Evolutionary conservation across 2,888 invertebrate species (phyloP).

Genomic region (Eudemis profundana): DNA sequence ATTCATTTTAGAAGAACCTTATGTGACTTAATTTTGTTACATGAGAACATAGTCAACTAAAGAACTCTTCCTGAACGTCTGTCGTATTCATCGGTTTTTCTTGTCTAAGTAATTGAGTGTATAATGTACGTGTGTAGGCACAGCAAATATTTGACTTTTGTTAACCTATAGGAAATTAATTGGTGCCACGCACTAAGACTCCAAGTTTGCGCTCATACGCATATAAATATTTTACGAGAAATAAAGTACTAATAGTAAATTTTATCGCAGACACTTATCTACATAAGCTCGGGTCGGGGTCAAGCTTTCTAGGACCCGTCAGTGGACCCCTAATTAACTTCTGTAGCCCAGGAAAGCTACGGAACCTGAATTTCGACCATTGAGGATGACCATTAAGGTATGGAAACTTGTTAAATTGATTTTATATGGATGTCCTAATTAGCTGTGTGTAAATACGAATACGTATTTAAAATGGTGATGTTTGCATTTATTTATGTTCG

Average conservation of each 20-base stretch:
- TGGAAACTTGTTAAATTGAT: constrained; percentile 2
- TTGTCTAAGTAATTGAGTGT: no score
- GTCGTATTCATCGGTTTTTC: no score
- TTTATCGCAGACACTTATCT: constrained; percentile 42
- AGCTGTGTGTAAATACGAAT: neutral
- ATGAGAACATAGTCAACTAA: no score
- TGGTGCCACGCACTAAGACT: neutral
- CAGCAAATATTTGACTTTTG: neutral
- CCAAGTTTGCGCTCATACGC: neutral
- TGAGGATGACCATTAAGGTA: constrained; percentile 6
- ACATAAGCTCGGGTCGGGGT: constrained; percentile 65
- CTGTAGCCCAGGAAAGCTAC: constrained; percentile 24
- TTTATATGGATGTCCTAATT: neutral
- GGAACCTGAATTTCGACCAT: constrained; percentile 36
- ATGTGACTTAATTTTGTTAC: no score
- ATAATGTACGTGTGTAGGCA: no score
- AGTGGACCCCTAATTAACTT: constrained; percentile 51
- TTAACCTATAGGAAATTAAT: neutral
- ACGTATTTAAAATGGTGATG: no score
- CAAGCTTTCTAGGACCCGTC: constrained; percentile 72
- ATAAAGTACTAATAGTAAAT: constrained; percentile 32
- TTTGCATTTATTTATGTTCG: no score
- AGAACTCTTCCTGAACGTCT: no score
- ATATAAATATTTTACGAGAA: constrained; percentile 21
- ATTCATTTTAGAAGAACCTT: no score